Evolutionary conservation across 2,797 vertebrate species (phyloP).

Genomic region (Bryconaethiops microstoma): DNA sequence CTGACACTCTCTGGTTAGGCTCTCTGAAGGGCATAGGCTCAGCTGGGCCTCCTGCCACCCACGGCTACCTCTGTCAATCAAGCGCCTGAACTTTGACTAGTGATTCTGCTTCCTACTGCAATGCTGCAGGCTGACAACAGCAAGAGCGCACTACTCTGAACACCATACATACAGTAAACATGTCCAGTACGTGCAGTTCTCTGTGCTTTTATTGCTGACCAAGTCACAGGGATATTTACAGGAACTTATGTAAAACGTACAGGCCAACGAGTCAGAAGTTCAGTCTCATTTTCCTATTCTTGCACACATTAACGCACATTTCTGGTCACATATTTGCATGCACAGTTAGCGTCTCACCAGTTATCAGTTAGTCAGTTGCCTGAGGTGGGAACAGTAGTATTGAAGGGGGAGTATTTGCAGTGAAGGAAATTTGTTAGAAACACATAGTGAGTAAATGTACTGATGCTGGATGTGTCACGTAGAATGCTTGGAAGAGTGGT

Average conservation of each 20-base stretch:
- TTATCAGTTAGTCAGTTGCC: background rate
- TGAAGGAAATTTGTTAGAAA: too few relatives aligned
- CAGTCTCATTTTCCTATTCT: slow-evolving; percentile 6
- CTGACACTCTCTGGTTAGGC: slow-evolving; percentile 56
- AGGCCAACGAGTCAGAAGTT: background rate
- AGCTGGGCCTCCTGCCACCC: slow-evolving; percentile 63
- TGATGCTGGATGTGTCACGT: too few relatives aligned
- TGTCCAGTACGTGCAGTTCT: background rate
- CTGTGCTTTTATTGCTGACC: background rate
- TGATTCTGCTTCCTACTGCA: slow-evolving; percentile 13
- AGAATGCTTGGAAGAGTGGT: too few relatives aligned
- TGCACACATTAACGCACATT: background rate
- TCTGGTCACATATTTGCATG: slow-evolving; percentile 16
- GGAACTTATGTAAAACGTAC: slow-evolving; percentile 3
- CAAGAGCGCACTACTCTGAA: background rate
- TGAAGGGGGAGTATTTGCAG: background rate
- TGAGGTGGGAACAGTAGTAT: background rate
- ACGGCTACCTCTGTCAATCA: slow-evolving; percentile 66
- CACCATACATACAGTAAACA: background rate
- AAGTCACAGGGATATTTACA: background rate
- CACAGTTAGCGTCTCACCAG: background rate
- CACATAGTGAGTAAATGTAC: too few relatives aligned
- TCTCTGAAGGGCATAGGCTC: slow-evolving; percentile 69
- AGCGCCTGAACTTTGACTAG: slow-evolving; percentile 36
- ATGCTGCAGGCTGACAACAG: slow-evolving; percentile 40